Evolutionary conservation across 2,888 invertebrate genomes (phyloP), one percentile per base, ranked within the genome.

Genomic region (Agonopterix alstromeriana): DNA sequence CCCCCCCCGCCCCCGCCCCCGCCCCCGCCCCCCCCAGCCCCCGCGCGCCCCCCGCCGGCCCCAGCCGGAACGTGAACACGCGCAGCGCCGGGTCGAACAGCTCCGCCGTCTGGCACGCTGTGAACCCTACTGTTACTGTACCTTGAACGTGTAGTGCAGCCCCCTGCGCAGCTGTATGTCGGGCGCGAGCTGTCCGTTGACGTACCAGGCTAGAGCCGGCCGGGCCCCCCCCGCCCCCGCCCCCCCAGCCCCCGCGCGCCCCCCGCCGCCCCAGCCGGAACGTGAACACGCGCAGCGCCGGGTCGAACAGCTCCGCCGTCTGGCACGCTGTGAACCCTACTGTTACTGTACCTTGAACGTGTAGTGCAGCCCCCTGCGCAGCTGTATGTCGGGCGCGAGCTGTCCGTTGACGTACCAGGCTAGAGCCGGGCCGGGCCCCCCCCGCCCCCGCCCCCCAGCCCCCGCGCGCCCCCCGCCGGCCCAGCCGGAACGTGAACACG

Each of bases 361-460:
- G 85, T 98, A 98, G 0, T 93, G 93, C 49, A 96, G 89, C 0
- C 97, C 97, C 48, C 98, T 87, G 52, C 96, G 91, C 61, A 98
- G 86, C 90, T 95, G 97, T 53, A 98, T 83, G 77, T 97, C 97
- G 0, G 97, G 97, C 46, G 94, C 92, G 62, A 98, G 87, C 67
- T 93, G 92, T 0, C 98, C 98, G 80, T 98, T 97, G 53, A 98
- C 94, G 82, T 97, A 98, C 97, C 97, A 98, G 9, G 96, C 94
- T 42, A 95, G 84, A 93, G 94, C 60, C 91, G 93, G 38, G 92
- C 92, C 35, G 92, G 91, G 73, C 51, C 45, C 53, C 48, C 47
- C 46, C 10, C 40, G 47, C 45, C 9, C 44, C 3, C 62, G 49
- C 56, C 71, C 14, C 93, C 48, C 74, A 95, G 94, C 10, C 96